A percentile compares a stretch with the other conserved stretches of the same genome.
Evolutionary conservation across 2,888 invertebrate species (phyloP).

Genomic region (Agonopterix subpropinquella): DNA sequence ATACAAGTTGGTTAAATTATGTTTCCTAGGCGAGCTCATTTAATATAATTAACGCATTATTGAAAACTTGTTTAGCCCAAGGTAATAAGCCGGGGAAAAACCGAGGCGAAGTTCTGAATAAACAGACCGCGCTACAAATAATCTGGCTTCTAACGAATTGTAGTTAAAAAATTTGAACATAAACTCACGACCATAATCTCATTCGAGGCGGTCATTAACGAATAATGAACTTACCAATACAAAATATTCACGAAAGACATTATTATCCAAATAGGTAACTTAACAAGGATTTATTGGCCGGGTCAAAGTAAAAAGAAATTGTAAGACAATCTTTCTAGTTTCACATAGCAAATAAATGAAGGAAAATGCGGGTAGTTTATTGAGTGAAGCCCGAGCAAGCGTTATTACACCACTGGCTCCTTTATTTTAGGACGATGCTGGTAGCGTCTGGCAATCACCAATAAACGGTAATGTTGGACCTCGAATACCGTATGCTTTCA

Average conservation of each 20-base stretch:
- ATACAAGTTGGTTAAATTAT: conserved; percentile 38
- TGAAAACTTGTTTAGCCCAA: background rate
- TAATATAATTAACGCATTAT: background rate
- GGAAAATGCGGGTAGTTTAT: background rate
- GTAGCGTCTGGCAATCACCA: conserved; percentile 18
- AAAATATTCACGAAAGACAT: too few relatives aligned
- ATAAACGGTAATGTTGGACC: conserved; percentile 19
- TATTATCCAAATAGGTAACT: too few relatives aligned
- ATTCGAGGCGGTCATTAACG: too few relatives aligned
- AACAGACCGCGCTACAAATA: background rate
- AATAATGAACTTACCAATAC: too few relatives aligned
- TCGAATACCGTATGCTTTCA: conserved; percentile 19
- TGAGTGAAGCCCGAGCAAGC: conserved; percentile 16
- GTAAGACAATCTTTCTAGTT: too few relatives aligned
- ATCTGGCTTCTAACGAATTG: too few relatives aligned
- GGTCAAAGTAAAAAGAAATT: too few relatives aligned
- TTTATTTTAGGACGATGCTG: conserved; percentile 20
- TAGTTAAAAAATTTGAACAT: too few relatives aligned
- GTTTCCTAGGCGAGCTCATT: background rate
- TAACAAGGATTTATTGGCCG: too few relatives aligned
- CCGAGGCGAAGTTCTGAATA: background rate
- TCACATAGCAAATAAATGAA: too few relatives aligned
- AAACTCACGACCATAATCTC: too few relatives aligned
- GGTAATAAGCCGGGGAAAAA: background rate
- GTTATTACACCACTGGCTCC: conserved; percentile 16